A percentile compares a stretch with the other conserved stretches of the same genome.
phyloP scores from a whole-genome alignment of 2,797 vertebrate genomes.

The Euthynnus affinis region DNA sequence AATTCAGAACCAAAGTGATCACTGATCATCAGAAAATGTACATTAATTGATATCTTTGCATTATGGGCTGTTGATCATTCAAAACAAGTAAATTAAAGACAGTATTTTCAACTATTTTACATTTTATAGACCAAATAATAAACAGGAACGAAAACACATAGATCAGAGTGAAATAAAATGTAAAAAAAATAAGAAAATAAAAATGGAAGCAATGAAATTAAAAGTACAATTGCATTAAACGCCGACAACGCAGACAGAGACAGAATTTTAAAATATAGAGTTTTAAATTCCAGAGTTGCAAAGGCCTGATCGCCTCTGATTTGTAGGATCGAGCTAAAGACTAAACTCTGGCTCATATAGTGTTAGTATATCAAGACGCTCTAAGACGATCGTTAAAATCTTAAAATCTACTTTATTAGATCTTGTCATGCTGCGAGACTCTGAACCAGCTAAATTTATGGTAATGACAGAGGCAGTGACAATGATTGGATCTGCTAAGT shows the following conservation, averaged over 20 bases:
- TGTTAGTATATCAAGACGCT: not conserved
- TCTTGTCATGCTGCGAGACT: conserved; percentile 18
- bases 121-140: not conserved
- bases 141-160: not conserved
- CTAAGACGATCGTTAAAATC: conserved; percentile 18
- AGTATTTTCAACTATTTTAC: no score
- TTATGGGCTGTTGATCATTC: no score
- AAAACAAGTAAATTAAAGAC: no score
- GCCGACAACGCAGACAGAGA: not conserved
- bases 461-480: conserved; percentile 13
- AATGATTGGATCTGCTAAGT: conserved; percentile 21
- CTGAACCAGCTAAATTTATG: conserved; percentile 22
- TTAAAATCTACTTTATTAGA: conserved; percentile 2
- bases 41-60: no score
- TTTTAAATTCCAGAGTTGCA: not conserved
- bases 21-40: not conserved
- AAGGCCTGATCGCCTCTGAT: not conserved
- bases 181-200: not conserved
- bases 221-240: no score
- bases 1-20: not conserved
- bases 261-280: not conserved
- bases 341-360: not conserved
- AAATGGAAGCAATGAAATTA: not conserved
- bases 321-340: not conserved
- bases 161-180: not conserved